phyloP scores from a whole-genome alignment of 2,888 invertebrate species.

The Monoplex corrugatus region DNA sequence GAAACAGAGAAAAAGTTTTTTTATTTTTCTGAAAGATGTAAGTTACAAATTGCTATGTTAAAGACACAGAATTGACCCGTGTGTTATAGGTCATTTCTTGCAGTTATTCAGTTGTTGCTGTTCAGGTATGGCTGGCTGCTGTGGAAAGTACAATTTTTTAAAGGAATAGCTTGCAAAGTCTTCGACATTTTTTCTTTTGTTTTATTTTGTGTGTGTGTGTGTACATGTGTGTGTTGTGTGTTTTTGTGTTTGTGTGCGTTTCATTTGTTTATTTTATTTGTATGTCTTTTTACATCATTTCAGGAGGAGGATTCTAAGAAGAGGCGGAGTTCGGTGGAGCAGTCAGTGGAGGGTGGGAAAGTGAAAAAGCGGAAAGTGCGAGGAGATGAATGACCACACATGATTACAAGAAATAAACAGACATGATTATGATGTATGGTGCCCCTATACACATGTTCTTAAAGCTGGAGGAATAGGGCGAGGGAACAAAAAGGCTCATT shows the following conservation, averaged over 20 bases:
- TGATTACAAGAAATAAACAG: not conserved
- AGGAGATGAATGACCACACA: slow-evolving; percentile 61
- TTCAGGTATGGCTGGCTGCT: too few relatives aligned
- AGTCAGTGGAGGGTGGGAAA: slow-evolving; percentile 71
- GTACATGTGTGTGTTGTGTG: not conserved
- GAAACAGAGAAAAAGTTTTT: too few relatives aligned
- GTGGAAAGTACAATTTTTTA: too few relatives aligned
- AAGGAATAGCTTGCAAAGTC: not conserved
- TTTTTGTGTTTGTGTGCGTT: not conserved
- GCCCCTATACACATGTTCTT: too few relatives aligned
- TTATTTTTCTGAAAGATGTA: too few relatives aligned
- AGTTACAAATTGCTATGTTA: not conserved
- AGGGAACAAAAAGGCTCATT: too few relatives aligned
- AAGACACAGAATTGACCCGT: too few relatives aligned
- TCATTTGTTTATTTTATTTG: not conserved
- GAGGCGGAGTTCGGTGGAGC: slow-evolving; percentile 69
- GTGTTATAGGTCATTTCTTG: too few relatives aligned
- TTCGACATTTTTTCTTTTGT: not conserved
- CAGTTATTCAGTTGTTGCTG: too few relatives aligned
- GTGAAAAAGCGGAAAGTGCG: slow-evolving; percentile 73
- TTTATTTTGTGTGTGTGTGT: not conserved
- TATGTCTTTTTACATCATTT: slow-evolving; percentile 48
- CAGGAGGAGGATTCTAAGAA: slow-evolving; percentile 76
- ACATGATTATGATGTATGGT: not conserved
- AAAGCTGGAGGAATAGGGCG: not conserved